Percentiles rank a stretch among this genome's conserved stretches.
These are phyloP conservation scores for Reticulitermes lucifugus DNA, from an alignment of 2,888 invertebrate genomes.

Conservation along the genomic window DNA sequence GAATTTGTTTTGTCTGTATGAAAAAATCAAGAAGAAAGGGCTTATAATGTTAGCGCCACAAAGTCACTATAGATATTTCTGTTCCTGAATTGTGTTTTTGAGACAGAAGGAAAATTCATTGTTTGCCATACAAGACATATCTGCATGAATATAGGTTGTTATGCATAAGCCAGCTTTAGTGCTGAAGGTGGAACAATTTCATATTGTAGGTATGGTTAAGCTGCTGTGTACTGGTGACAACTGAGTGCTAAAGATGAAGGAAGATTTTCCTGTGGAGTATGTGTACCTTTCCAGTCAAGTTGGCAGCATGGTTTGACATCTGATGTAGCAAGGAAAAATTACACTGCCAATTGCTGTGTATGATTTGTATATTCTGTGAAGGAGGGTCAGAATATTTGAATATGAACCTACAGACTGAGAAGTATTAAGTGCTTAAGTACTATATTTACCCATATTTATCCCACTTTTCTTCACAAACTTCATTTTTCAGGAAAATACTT, in stretches of 20 bases:
- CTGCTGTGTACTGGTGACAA: not conserved
- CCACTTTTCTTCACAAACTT: no score
- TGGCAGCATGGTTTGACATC: no score
- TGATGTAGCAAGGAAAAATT: no score
- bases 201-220: not conserved
- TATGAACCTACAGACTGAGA: no score
- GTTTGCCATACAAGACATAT: conserved; percentile 28
- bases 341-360: no score
- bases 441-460: no score
- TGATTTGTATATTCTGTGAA: no score
- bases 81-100: conserved; percentile 14
- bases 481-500: no score
- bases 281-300: no score
- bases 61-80: not conserved
- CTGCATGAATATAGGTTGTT: conserved; percentile 1
- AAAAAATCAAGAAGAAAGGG: not conserved
- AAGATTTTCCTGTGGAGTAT: no score
- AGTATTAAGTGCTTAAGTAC: no score
- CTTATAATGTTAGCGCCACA: not conserved
- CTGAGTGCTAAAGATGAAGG: not conserved
- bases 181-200: not conserved
- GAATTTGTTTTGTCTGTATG: not conserved
- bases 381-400: no score
- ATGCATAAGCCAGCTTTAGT: not conserved
- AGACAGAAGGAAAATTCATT: not conserved